Percentiles rank a stretch among this genome's conserved stretches.
phyloP scores from a whole-genome alignment of 2,113 vertebrate genomes.

The Clarias gariepinus region DNA sequence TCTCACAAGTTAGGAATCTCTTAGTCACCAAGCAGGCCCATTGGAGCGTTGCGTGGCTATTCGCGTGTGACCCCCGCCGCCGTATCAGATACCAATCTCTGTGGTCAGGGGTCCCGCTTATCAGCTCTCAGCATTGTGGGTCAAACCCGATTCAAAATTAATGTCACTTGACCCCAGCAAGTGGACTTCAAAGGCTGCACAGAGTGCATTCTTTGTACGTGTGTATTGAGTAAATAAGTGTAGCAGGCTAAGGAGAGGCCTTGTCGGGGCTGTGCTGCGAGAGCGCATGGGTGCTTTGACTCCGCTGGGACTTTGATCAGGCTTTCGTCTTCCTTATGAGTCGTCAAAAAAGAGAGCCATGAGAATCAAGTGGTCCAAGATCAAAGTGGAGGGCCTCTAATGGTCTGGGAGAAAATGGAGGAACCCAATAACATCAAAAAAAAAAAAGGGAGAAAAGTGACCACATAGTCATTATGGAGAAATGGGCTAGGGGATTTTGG shows the following conservation, averaged over 20 bases:
- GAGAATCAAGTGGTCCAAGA: conserved; percentile 77
- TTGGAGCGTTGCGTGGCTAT: conserved; percentile 45
- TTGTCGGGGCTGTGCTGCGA: conserved; percentile 60
- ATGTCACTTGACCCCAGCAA: conserved; percentile 72
- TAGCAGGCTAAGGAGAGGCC: conserved; percentile 54
- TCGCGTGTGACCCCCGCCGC: conserved; percentile 65
- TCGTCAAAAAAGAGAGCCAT: conserved; percentile 64
- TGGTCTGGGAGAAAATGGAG: conserved; percentile 68
- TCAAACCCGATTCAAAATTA: conserved; percentile 72
- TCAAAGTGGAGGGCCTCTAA: conserved; percentile 82
- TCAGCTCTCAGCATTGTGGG: conserved; percentile 71
- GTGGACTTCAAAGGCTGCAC: conserved; percentile 62
- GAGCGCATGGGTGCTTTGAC: conserved; percentile 70
- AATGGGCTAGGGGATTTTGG: conserved; percentile 25
- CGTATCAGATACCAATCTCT: conserved; percentile 53
- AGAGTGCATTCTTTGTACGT: conserved; percentile 66
- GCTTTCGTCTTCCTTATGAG: conserved; percentile 71
- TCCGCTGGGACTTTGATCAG: conserved; percentile 85
- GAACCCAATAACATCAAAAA: conserved; percentile 61
- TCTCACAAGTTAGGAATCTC: conserved; percentile 50
- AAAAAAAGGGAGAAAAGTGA: conserved; percentile 19
- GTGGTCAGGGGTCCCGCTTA: conserved; percentile 61
- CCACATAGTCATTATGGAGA: conserved; percentile 39
- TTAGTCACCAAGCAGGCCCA: conserved; percentile 57
- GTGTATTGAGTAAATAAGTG: conserved; percentile 61